These are phyloP conservation scores for Chromobotia macracanthus DNA, from an alignment of 2,797 vertebrate genomes.

Conservation along the genomic window DNA sequence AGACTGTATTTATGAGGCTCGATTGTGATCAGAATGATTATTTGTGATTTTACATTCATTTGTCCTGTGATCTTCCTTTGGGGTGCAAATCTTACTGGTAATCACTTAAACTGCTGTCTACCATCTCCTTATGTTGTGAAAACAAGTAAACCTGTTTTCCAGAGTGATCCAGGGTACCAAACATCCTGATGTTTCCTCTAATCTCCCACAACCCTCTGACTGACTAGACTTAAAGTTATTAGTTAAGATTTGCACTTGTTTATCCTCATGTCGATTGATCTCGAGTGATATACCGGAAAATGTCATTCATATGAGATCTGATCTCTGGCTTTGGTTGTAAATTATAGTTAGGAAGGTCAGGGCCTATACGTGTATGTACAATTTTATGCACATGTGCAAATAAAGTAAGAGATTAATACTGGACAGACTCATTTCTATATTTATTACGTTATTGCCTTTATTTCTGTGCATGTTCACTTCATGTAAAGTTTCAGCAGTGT, in stretches of 20 bases:
- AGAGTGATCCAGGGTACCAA: background rate
- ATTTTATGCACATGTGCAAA: slow-evolving; percentile 61
- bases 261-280: background rate
- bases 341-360: slow-evolving; percentile 4
- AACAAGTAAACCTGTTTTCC: background rate
- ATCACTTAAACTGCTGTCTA: background rate
- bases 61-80: slow-evolving; percentile 8
- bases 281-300: background rate
- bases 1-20: background rate
- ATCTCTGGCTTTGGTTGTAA: background rate
- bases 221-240: too few species aligned
- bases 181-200: background rate
- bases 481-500: too few species aligned
- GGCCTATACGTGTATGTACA: slow-evolving; percentile 4
- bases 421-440: background rate
- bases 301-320: slow-evolving; percentile 1
- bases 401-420: slow-evolving; percentile 53
- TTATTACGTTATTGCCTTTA: background rate
- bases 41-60: background rate
- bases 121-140: background rate
- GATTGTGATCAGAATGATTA: background rate
- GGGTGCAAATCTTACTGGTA: background rate
- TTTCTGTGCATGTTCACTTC: background rate
- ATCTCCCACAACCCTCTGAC: background rate
- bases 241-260: slow-evolving; percentile 1